Evolutionary conservation across 2,888 invertebrate genomes (phyloP).

Genomic region (Mycalesis mineus): DNA sequence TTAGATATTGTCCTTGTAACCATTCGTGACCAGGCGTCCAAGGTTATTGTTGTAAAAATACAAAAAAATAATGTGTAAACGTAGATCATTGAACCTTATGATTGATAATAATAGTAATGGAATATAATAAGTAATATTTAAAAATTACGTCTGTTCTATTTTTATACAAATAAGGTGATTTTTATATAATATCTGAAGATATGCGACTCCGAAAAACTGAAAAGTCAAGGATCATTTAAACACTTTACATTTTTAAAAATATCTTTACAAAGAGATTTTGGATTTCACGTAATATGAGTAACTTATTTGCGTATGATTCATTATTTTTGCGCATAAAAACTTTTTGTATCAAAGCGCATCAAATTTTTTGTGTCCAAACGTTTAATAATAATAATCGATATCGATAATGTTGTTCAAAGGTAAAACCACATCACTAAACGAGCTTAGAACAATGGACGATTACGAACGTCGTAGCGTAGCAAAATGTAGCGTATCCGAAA

Average conservation of each 20-base stretch:
- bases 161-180: too few species aligned
- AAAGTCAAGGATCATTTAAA: too few species aligned
- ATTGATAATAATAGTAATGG: not conserved
- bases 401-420: slow-evolving; percentile 30
- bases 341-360: too few species aligned
- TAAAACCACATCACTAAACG: slow-evolving; percentile 41
- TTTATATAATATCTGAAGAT: too few species aligned
- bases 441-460: slow-evolving; percentile 61
- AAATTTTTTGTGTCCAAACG: too few species aligned
- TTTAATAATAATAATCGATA: slow-evolving; percentile 35
- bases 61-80: slow-evolving; percentile 26
- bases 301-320: too few species aligned
- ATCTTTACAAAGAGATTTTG: too few species aligned
- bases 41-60: slow-evolving; percentile 40
- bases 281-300: too few species aligned
- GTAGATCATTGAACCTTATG: slow-evolving; percentile 1
- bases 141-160: too few species aligned
- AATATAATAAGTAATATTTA: not conserved
- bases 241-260: too few species aligned
- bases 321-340: not conserved
- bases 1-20: slow-evolving; percentile 53
- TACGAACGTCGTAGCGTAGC: slow-evolving; percentile 56
- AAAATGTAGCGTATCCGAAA: slow-evolving; percentile 57
- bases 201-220: too few species aligned
- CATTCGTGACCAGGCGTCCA: slow-evolving; percentile 52